Percentiles rank a stretch among this genome's conserved stretches.
Conservation (phyloP, 2,113 vertebrate genomes). For the Pelmatolapia mariae region DNA sequence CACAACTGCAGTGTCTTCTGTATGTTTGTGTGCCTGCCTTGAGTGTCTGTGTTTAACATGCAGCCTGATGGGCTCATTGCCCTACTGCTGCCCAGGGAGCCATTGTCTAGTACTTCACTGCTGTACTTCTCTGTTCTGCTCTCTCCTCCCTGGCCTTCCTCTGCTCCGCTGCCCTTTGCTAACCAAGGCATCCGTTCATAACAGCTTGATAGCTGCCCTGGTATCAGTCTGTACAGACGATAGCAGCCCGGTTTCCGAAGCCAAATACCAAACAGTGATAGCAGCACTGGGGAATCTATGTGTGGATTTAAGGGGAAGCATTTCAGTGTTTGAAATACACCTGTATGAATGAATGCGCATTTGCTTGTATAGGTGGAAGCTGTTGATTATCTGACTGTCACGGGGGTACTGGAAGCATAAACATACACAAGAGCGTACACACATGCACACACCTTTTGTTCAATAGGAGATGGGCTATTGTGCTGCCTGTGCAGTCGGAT, state of each 20-base stretch:
- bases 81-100: slow-evolving; percentile 33
- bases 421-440: not conserved
- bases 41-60: slow-evolving; percentile 43
- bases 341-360: slow-evolving; percentile 22
- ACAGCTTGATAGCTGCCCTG: not conserved
- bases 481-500: slow-evolving; percentile 21
- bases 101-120: slow-evolving; percentile 3
- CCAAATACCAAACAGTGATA: slow-evolving; percentile 18
- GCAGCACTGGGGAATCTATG: not conserved
- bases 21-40: slow-evolving; percentile 18
- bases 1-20: not conserved
- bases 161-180: not conserved
- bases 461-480: slow-evolving; percentile 16
- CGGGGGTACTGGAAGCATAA: slow-evolving; percentile 1
- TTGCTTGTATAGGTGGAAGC: slow-evolving; percentile 18
- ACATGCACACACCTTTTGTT: slow-evolving; percentile 10
- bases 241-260: not conserved
- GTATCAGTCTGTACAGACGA: not conserved
- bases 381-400: slow-evolving; percentile 25
- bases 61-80: slow-evolving; percentile 44
- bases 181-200: slow-evolving; percentile 18
- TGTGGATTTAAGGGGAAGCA: slow-evolving; percentile 9
- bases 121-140: not conserved
- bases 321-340: not conserved
- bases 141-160: not conserved